Evolutionary conservation across 1,140 invertebrate genomes (phyloP), one percentile per base, ranked within the genome.

Genomic region (Colletes gigas): DNA sequence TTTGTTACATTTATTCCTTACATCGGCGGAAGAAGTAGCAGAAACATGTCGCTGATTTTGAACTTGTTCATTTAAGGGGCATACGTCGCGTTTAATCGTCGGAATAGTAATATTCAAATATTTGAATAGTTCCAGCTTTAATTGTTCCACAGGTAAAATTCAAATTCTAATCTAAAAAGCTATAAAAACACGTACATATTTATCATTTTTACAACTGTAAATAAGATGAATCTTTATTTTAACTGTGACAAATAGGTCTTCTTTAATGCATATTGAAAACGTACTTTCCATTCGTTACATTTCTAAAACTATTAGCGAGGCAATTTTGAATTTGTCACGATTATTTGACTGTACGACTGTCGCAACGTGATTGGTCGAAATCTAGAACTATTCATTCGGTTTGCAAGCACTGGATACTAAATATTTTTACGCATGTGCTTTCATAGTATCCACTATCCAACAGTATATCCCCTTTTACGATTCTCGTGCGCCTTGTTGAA

Each of bases 371-470:
- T 69, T 69, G 19, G 54, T n/a, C 4, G 10, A 39, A n/a, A 30
- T 50, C n/a, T 39, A 4, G 1, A 14, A 50, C 4, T 0, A 15
- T 39, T 9, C 39, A 68, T 4, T 10, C 41, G 8, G 69, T 59
- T 77, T 4, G 52, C 15, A 12, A 3, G 6, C 5, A 14, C n/a
- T n/a, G 15, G n/a, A 63, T 47, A 8, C 30, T 39, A 30, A 10
- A 39, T 54, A 50, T 44, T 62, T 65, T n/a, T 14, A 57, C 78
- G 78, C 78, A 66, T 79, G 78, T 79, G 70, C 57, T 71, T 71
- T 30, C 6, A 19, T 0, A 66, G 57, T 30, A 30, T 30, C 30
- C 30, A 30, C 30, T 30, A 30, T 30, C 30, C 2, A 72, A 73
- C 41, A 44, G 39, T 66, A 30, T 41, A 17, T 63, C 21, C 5